Percentiles rank a stretch among this genome's conserved stretches.
These are phyloP conservation scores for Sturnira hondurensis DNA, from an alignment of 2,113 vertebrate species.

Conservation along the genomic window DNA sequence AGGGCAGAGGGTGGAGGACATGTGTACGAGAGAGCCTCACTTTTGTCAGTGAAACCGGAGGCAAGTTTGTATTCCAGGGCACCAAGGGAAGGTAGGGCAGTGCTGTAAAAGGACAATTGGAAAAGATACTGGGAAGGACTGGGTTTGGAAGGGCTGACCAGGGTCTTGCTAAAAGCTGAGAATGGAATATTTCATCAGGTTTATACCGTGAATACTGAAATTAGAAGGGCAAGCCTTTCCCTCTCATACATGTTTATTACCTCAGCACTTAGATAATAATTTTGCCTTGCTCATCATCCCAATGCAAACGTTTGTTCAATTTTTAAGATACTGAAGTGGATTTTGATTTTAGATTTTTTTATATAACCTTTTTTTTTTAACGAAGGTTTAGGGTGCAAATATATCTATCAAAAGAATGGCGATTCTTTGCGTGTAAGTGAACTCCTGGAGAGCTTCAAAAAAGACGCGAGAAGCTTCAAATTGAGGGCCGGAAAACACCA, in stretches of 20 bases:
- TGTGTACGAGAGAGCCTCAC: background rate
- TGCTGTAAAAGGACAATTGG: background rate
- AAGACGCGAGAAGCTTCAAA: slow-evolving; percentile 93
- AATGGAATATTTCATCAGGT: background rate
- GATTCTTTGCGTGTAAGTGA: slow-evolving; percentile 81
- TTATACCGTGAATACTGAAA: background rate
- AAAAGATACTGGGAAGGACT: background rate
- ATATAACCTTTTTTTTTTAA: slow-evolving; percentile 26
- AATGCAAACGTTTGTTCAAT: background rate
- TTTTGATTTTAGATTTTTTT: background rate
- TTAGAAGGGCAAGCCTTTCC: background rate
- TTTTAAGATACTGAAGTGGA: background rate
- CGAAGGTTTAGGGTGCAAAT: slow-evolving; percentile 90
- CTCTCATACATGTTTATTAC: background rate
- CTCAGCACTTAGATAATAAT: background rate
- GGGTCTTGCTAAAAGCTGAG: background rate
- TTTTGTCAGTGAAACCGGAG: background rate
- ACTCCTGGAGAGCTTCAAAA: slow-evolving; percentile 90
- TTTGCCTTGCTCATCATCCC: background rate
- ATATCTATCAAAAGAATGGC: slow-evolving; percentile 89
- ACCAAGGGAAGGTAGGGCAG: background rate
- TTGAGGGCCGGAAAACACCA: slow-evolving; percentile 89
- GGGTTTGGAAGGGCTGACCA: background rate
- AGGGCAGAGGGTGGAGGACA: background rate
- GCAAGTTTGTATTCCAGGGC: background rate